Evolutionary conservation across 2,888 invertebrate species (phyloP), one percentile per base, ranked within the genome.

Genomic region (Fragum sueziense): DNA sequence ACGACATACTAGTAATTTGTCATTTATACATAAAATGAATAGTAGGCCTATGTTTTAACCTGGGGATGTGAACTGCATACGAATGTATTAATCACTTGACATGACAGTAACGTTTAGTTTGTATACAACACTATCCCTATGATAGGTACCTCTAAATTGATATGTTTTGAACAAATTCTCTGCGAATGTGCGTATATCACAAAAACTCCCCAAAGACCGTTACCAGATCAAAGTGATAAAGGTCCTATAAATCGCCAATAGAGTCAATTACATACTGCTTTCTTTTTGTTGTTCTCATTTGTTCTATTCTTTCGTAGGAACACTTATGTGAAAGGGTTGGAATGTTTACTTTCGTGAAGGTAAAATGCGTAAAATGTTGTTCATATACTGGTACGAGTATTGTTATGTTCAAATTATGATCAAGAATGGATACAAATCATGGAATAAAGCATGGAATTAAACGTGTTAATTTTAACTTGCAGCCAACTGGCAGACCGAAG

Each of bases 401-500:
- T 9, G 9, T 41, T 41, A 41, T 17, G 41, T 41, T 41, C 41
- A 11, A 41, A 9, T 17, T 41, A 17, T 41, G n/a, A n/a, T n/a
- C n/a, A n/a, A n/a, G n/a, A n/a, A n/a, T n/a, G n/a, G n/a, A n/a
- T 54, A 1, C 31, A 29, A 11, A 61, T 31, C 27, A 65, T 65
- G 65, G 65, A 41, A 6, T 65, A 22, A 65, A 65, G 20, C 25
- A 33, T 25, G 65, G 65, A 65, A 25, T 65, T 41, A 65, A 65
- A 41, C 65, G 41, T 65, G 65, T 65, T 29, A 20, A 41, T 65
- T 65, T 65, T 34, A 41, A 37, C 22, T 59, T 75, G 22, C 73
- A 86, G 86, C 78, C 83, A 27, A 52, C 83, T 2, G 86, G 85
- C n/a, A 74, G 82, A 14, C 80, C 76, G 0, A 80, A 70, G n/a